phyloP scores from a whole-genome alignment of 2,888 invertebrate genomes.

The Malachius bipustulatus region DNA sequence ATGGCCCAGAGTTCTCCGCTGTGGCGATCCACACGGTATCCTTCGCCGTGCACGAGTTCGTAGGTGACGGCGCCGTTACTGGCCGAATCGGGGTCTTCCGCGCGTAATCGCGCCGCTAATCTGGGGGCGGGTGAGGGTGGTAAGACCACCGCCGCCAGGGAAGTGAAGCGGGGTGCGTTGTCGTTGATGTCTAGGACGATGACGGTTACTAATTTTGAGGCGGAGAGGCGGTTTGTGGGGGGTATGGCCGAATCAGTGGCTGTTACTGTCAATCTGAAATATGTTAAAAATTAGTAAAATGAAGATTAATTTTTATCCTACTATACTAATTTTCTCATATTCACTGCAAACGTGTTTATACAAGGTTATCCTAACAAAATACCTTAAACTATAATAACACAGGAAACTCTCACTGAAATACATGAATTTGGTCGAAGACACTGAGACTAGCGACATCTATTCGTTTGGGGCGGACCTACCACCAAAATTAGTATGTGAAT shows the following conservation, averaged over 20 bases:
- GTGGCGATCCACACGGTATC: slow-evolving; percentile 71
- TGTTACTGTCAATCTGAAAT: slow-evolving; percentile 74
- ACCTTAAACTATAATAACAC: too few species aligned
- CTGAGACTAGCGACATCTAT: too few species aligned
- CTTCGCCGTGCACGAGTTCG: slow-evolving; percentile 69
- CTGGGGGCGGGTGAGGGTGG: slow-evolving; percentile 41
- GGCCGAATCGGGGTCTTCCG: slow-evolving; percentile 80
- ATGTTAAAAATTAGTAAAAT: too few species aligned
- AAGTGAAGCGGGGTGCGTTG: slow-evolving; percentile 81
- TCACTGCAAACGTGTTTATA: too few species aligned
- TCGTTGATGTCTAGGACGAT: slow-evolving; percentile 91
- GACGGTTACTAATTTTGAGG: slow-evolving; percentile 84
- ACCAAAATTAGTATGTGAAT: too few species aligned
- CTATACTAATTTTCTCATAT: too few species aligned
- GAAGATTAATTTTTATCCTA: too few species aligned
- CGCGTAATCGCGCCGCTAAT: slow-evolving; percentile 52
- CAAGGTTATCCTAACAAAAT: too few species aligned
- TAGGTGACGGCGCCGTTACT: slow-evolving; percentile 88
- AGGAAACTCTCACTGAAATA: too few species aligned
- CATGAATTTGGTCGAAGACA: too few species aligned
- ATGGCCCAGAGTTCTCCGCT: slow-evolving; percentile 61
- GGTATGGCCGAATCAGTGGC: slow-evolving; percentile 83
- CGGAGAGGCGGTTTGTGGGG: slow-evolving; percentile 58
- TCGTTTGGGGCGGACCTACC: too few species aligned
- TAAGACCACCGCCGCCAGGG: slow-evolving; percentile 83